Base-by-base conservation (phyloP, 2,797 vertebrate species). In the Leptatherina wallacei region DNA sequence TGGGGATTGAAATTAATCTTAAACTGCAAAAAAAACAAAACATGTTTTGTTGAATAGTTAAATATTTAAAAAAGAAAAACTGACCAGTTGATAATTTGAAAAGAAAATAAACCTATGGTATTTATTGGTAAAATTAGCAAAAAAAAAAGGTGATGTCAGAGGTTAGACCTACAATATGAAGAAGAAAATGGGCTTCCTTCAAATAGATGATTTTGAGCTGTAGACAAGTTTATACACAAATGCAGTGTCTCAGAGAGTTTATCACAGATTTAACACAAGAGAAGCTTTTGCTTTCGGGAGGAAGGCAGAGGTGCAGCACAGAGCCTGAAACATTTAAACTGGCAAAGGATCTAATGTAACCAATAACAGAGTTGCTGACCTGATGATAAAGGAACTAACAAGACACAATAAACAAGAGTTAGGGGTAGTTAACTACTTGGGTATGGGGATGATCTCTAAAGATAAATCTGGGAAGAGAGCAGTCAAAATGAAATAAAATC, bases 401-500 rank as follows among this genome's bases (percentile, higher is more conserved):
- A 70, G 54, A 75, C 11, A 11, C 67, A 60, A 78, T 82, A 78
- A 86, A 86, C 75, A 81, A 72, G 54, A 62, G 47, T 52, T 52
- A 56, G 66, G 38, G 60, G 77, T 54, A 71, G 61, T 65, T 81
- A 12, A 77, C 85, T 77, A 75, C 65, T 68, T 68, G 27, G 44
- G 33, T 59, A 61, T 73, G 40, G 44, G n/a, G 59, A 38, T 67
- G 51, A 76, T 81, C 69, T 68, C 80, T 79, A 79, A 27, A 75
- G 69, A 74, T 66, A 72, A 76, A 85, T 75, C 32, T 55, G 22
- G 59, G 47, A 77, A 54, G 57, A 65, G 52, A 22, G 59, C 4
- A 2, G n/a, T 49, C 36, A 49, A 36, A 42, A 71, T 27, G 30
- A 62, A 70, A 70, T 63, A 12, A 65, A 77, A 77, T 82, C 33